Evolutionary conservation across 2,797 vertebrate species (phyloP), one percentile per base, ranked within the genome.

Genomic region (Peromyscus melanophrys): DNA sequence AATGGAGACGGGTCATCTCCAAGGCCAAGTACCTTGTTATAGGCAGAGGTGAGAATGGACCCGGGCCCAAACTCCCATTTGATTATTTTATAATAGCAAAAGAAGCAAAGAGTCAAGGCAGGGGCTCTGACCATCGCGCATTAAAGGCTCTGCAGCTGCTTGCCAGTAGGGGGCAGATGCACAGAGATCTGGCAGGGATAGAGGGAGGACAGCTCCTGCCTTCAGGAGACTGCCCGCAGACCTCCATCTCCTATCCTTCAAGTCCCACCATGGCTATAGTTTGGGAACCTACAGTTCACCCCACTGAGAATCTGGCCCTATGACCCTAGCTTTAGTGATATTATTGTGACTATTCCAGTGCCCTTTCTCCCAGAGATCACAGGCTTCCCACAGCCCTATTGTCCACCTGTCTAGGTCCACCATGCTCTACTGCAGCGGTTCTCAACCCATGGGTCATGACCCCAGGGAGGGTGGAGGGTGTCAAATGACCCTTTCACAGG

Each of bases 351-450:
- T 57, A 31, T 6, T 88, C 8, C 16, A 3, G 27, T 21, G 8
- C 13, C 34, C 49, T 65, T 4, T 73, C 10, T 21, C 23, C n/a
- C 13, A 8, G 55, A 61, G 61, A 57, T 1, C 12, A 23, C 31
- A 75, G 55, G 65, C 43, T 52, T 29, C 69, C 23, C 17, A 31
- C 6, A 12, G 7, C 46, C 55, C 61, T 19, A 4, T 43, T 4
- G 0, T 34, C 19, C 12, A 61, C 25, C 1, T 0, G 6, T 4
- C 27, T 37, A 37, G 0, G 17, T 21, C 71, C 19, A 10, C 34
- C 46, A 27, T 0, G 5, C 21, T 61, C 7, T 14, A 29, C 3
- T 43, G 71, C 71, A 43, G 21, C 0, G 10, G 11, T 43, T 75
- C 71, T 75, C 71, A 21, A 75, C 21, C 11, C 23, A 27, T 75